Conservation (phyloP, 2,113 vertebrate species). For the Trogon melanurus region DNA sequence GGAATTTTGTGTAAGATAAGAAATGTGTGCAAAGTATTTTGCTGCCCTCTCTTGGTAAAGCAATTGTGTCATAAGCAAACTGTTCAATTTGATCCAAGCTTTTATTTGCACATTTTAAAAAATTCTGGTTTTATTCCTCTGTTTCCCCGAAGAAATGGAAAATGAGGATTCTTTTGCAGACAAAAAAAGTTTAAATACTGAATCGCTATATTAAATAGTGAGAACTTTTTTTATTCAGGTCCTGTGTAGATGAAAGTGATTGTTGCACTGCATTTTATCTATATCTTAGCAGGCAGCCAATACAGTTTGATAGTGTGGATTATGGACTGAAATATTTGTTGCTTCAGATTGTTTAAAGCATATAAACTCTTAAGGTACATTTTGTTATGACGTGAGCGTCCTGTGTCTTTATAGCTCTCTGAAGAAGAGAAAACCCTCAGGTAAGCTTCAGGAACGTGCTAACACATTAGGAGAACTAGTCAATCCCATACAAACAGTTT, state of each 20-base stretch:
- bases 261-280: background rate
- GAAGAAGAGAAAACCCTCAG: background rate
- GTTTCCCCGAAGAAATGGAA: background rate
- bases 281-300: background rate
- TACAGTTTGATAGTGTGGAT: background rate
- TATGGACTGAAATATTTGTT: background rate
- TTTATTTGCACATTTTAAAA: background rate
- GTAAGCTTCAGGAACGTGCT: background rate
- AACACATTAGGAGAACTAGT: background rate
- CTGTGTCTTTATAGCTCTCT: background rate
- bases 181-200: background rate
- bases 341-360: background rate
- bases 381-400: background rate
- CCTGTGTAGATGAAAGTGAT: background rate
- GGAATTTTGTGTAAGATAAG: background rate
- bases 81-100: background rate
- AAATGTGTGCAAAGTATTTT: background rate
- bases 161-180: background rate
- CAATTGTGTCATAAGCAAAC: background rate
- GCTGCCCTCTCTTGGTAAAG: constrained; percentile 59
- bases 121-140: background rate
- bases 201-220: background rate
- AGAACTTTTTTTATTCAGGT: background rate
- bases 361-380: background rate
- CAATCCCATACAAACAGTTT: background rate